Evolutionary conservation across 2,888 invertebrate species (phyloP), one percentile per base, ranked within the genome.

Genomic region (Phalera bucephala): DNA sequence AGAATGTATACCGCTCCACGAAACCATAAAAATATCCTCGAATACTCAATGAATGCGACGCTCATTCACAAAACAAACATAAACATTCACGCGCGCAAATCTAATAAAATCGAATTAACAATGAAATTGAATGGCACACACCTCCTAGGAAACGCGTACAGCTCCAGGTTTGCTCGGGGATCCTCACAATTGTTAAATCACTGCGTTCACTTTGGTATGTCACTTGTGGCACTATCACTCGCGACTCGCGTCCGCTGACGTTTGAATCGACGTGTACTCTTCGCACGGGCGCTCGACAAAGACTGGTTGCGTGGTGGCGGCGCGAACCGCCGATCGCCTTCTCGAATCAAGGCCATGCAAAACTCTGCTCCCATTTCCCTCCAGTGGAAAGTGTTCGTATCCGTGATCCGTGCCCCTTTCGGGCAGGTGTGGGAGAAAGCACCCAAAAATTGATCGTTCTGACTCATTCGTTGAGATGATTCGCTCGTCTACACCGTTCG

Each of bases 381-480:
- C 69, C 70, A 73, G 80, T 87, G 84, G 87, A 87, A 87, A 87
- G 87, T 86, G 80, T 75, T 77, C 74, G 77, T 68, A 87, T 87
- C 87, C 87, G 87, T 78, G 82, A 83, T 79, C 74, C 79, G 82
- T 80, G 80, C 81, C 76, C 78, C 77, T 80, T 82, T 77, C 76
- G 76, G 77, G 70, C 86, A 87, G 84, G 86, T 84, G 85, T 81
- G 82, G 81, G 86, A 84, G 87, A 87, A 87, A 87, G 87, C 86
- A 87, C 79, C 81, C 66, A 80, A 86, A 80, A 82, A 79, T 67
- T 69, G 66, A 79, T 71, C 65, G 66, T 67, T 83, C 72, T 80
- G 86, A 86, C 69, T 86, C 86, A 87, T 74, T 74, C 75, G 69
- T 36, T 58, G 61, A 68, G 77, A 80, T 80, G 78, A 77, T 76